Conservation (phyloP, 2,113 vertebrate species). For the Protobothrops flavoviridis region DNA sequence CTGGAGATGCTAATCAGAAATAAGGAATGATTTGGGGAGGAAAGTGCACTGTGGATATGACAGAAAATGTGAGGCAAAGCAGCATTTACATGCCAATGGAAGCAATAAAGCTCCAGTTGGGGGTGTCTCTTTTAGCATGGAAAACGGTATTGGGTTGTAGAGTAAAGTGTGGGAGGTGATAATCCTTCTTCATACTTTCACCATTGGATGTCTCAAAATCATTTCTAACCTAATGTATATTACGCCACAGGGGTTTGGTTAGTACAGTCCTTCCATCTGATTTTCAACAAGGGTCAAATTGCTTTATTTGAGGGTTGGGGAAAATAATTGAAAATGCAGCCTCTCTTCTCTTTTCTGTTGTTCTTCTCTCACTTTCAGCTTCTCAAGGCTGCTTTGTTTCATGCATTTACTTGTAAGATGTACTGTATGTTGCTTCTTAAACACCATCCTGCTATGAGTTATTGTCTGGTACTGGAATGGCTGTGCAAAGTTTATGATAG, state of each 20-base stretch:
- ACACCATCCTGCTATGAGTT: not conserved
- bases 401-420: not conserved
- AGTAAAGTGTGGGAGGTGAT: not conserved
- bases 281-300: not conserved
- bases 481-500: not conserved
- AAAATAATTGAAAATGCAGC: not conserved
- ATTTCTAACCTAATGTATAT: not conserved
- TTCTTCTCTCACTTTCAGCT: not conserved
- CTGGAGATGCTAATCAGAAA: slow-evolving; percentile 23
- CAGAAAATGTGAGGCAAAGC: not conserved
- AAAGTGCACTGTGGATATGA: not conserved
- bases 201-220: not conserved
- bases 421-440: not conserved
- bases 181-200: not conserved
- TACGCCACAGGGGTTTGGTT: not conserved
- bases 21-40: not conserved
- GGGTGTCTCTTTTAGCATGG: too few species aligned
- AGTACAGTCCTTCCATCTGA: not conserved
- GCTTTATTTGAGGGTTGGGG: not conserved
- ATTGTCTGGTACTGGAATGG: not conserved
- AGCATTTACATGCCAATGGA: not conserved
- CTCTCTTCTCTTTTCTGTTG: not conserved
- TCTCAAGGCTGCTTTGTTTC: not conserved
- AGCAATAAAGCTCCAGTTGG: not conserved
- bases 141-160: not conserved